A percentile compares a stretch with the other conserved stretches of the same genome.
phyloP scores from a whole-genome alignment of 2,888 invertebrate genomes.

The Tiliacea citrago region DNA sequence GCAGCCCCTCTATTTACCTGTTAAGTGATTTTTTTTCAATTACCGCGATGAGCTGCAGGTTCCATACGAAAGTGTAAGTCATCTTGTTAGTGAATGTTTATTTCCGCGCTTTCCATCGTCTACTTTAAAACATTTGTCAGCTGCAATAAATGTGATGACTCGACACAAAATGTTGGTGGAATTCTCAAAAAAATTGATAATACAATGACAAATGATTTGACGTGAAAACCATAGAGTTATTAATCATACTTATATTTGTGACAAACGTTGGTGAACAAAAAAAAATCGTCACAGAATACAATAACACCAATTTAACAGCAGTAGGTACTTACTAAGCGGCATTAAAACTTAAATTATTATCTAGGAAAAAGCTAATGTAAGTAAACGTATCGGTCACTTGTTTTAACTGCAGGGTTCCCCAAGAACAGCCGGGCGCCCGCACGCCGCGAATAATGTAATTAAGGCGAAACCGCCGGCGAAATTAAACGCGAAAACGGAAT shows the following conservation, averaged over 20 bases:
- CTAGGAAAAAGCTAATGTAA: constrained; percentile 59
- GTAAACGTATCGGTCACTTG: constrained; percentile 77
- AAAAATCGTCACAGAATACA: neutral
- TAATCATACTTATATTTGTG: constrained; percentile 50
- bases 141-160: constrained; percentile 79
- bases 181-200: constrained; percentile 52
- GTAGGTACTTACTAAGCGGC: neutral
- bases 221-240: constrained; percentile 46
- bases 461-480: constrained; percentile 90
- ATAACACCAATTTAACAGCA: neutral
- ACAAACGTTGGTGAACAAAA: constrained; percentile 4
- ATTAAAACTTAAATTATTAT: constrained; percentile 39
- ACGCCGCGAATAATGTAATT: constrained; percentile 90
- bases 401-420: constrained; percentile 73
- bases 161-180: constrained; percentile 56
- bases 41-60: constrained; percentile 86
- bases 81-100: constrained; percentile 87
- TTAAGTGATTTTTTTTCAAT: constrained; percentile 90
- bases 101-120: constrained; percentile 77
- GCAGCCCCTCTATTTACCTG: constrained; percentile 84
- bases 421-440: constrained; percentile 74
- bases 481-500: constrained; percentile 91
- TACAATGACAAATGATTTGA: constrained; percentile 43
- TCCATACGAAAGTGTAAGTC: constrained; percentile 87
- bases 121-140: constrained; percentile 75